phyloP scores from a whole-genome alignment of 2,113 vertebrate genomes.

The Alethe diademata region DNA sequence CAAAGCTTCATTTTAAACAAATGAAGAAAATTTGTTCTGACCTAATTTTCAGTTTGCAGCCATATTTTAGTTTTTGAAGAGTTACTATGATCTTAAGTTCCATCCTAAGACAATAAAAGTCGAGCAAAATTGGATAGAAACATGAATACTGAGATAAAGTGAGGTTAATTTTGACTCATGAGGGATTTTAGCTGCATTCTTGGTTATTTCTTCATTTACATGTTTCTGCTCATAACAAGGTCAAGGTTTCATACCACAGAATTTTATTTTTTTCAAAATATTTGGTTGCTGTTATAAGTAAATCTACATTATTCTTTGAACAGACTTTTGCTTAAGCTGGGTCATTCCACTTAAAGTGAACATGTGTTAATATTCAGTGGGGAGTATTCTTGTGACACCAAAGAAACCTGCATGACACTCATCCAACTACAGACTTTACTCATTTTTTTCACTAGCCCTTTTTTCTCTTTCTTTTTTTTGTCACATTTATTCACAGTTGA shows the following conservation, averaged over 20 bases:
- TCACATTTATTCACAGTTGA: slow-evolving; percentile 63
- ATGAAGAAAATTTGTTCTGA: not conserved
- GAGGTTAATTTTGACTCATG: not conserved
- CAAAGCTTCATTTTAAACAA: not conserved
- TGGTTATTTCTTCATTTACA: not conserved
- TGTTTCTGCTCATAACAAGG: not conserved
- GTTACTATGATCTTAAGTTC: not conserved
- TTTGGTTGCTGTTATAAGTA: not conserved
- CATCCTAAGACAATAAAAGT: not conserved
- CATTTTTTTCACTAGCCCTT: not conserved
- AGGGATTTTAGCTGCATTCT: not conserved
- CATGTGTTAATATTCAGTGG: not conserved
- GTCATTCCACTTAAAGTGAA: slow-evolving; percentile 25
- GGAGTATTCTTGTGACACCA: slow-evolving; percentile 1
- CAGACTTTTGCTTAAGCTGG: not conserved
- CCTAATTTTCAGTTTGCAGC: not conserved
- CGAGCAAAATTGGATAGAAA: not conserved
- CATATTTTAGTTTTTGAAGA: not conserved
- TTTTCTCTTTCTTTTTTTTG: not conserved
- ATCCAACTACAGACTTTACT: not conserved
- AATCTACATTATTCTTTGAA: not conserved
- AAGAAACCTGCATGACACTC: not conserved
- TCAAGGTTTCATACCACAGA: not conserved
- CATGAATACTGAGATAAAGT: not conserved
- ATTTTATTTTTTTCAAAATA: rapidly evolving